Evolutionary conservation across 2,797 vertebrate genomes (phyloP), one percentile per base, ranked within the genome.

Genomic region (Falco concolor): DNA sequence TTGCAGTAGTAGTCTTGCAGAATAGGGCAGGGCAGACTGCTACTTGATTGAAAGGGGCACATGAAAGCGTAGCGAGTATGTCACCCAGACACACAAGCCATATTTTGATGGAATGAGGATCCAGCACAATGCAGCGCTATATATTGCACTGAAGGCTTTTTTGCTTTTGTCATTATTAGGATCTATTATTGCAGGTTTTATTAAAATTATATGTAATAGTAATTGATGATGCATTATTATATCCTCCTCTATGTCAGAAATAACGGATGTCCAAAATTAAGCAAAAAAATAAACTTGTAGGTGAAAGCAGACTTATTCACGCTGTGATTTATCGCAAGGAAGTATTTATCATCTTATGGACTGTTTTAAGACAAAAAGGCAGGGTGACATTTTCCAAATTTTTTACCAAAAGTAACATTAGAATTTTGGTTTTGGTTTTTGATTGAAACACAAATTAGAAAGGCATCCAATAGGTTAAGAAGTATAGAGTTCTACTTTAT

Each of bases 211-310:
- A 85, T 59, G 77, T 85, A 85, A 93, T 89, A 75, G 74, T 60
- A 89, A 85, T 73, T 92, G 75, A 92, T 87, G 90, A 73, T 12
- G 44, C 13, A 15, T 84, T 93, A 87, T 89, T 92, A 90, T 56
- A 76, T 74, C 81, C 19, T 76, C 44, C 56, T 89, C 50, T 78
- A 61, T 25, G 18, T 53, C 64, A 93, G 87, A 68, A 90, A 45
- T 79, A 95, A 90, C 68, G 87, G 89, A 96, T 88, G 86, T 77
- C 76, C 72, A 94, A 77, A 81, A 75, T 92, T 85, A 93, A 95
- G 70, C 77, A 85, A 44, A 83, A 54, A 93, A 93, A 88, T 47
- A 61, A 67, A 87, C 82, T 79, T 89, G 36, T 10, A 93, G 87
- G 81, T 91, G 92, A 96, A 81, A 57, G 38, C 47, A 82, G 74